Evolutionary conservation across 2,113 vertebrate genomes (phyloP).

Genomic region (Rafetus swinhoei): DNA sequence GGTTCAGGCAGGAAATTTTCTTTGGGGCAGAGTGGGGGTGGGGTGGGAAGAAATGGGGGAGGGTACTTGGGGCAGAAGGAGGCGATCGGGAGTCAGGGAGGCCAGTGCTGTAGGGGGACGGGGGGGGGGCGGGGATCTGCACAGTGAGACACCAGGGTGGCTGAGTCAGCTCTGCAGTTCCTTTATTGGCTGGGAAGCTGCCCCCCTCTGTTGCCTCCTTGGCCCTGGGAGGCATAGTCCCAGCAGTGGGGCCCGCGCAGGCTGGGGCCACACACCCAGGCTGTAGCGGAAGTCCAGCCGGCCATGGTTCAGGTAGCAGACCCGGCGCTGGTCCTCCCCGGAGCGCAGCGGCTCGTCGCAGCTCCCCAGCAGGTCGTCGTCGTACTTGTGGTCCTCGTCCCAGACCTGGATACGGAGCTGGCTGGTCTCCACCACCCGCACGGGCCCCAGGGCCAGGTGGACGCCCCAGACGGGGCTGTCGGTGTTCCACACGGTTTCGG

Average conservation of each 20-base stretch:
- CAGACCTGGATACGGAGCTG: conserved; percentile 84
- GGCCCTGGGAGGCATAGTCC: conserved; percentile 70
- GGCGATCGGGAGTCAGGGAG: background rate
- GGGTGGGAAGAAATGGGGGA: background rate
- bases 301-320: conserved; percentile 78
- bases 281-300: conserved; percentile 69
- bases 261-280: conserved; percentile 75
- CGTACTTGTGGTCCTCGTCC: conserved; percentile 83
- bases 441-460: conserved; percentile 66
- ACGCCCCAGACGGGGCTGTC: conserved; percentile 79
- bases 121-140: too few species aligned
- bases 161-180: background rate
- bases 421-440: conserved; percentile 9
- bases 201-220: background rate
- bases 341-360: conserved; percentile 62
- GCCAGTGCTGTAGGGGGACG: background rate
- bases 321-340: conserved; percentile 30
- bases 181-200: background rate
- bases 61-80: background rate
- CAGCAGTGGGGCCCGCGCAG: conserved; percentile 73
- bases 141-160: background rate
- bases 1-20: too few species aligned
- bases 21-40: background rate
- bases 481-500: conserved; percentile 69
- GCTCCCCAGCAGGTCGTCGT: conserved; percentile 84